These are phyloP conservation scores for Oreotrochilus melanogaster DNA, from an alignment of 2,113 vertebrate species.

Conservation along the genomic window DNA sequence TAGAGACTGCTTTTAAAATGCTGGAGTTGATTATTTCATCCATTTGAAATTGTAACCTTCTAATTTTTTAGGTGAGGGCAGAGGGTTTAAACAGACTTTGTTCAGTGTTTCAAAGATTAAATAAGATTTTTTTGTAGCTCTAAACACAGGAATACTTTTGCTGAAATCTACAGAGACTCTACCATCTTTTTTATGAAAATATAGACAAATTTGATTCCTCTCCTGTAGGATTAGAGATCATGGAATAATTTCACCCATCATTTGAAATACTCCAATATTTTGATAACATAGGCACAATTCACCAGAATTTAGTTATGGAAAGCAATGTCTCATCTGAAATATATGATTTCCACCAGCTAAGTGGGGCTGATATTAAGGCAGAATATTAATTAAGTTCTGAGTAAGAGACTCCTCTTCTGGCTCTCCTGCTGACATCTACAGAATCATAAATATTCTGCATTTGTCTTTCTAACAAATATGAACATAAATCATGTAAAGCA, in stretches of 20 bases:
- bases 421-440: background rate
- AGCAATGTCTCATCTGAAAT: slow-evolving; percentile 22
- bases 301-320: slow-evolving; percentile 15
- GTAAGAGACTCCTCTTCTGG: background rate
- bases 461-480: background rate
- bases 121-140: background rate
- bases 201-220: background rate
- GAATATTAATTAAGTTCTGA: slow-evolving; percentile 12
- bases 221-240: background rate
- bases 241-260: slow-evolving; percentile 20
- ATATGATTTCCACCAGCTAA: background rate
- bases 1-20: background rate
- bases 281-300: background rate
- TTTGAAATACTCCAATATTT: slow-evolving; percentile 40
- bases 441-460: background rate
- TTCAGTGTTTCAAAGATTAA: background rate
- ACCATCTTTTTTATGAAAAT: background rate
- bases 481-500: background rate
- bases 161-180: background rate
- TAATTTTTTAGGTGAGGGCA: background rate
- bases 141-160: background rate
- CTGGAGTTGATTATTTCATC: background rate
- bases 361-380: background rate
- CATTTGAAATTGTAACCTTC: background rate
- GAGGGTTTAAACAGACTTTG: background rate